Evolutionary conservation across 2,888 invertebrate species (phyloP).

Genomic region (Linnaemya tessellans): DNA sequence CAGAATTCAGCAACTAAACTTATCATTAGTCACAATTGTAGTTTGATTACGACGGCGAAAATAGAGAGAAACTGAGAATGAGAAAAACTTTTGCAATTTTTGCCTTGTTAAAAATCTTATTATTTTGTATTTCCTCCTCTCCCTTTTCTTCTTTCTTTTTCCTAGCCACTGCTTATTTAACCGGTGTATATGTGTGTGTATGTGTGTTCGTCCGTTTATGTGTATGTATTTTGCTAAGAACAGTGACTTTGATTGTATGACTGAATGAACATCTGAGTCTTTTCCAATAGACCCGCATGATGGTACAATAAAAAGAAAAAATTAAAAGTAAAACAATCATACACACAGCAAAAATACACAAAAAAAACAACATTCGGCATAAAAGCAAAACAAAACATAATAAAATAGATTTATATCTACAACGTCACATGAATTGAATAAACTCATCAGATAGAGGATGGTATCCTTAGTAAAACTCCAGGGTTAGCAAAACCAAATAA

Average conservation of each 20-base stretch:
- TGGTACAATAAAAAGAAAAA: conserved; percentile 29
- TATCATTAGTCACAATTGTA: conserved; percentile 66
- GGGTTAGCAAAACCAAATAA: too few species aligned
- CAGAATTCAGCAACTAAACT: conserved; percentile 54
- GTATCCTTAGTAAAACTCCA: background rate
- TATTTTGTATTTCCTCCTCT: conserved; percentile 34
- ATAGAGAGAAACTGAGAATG: conserved; percentile 42
- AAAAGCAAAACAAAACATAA: conserved; percentile 34
- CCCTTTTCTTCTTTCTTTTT: background rate
- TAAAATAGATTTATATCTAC: conserved; percentile 58
- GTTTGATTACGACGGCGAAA: conserved; percentile 61
- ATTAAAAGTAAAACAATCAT: conserved; percentile 1
- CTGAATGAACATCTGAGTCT: conserved; percentile 63
- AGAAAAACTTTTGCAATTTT: conserved; percentile 54
- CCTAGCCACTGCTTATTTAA: background rate
- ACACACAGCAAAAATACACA: conserved; percentile 2
- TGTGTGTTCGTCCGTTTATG: background rate
- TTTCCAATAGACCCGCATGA: conserved; percentile 63
- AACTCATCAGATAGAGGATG: conserved; percentile 42
- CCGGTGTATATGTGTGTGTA: background rate
- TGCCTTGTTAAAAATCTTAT: conserved; percentile 62
- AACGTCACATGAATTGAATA: conserved; percentile 62
- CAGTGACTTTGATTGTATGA: conserved; percentile 56
- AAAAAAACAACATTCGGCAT: conserved; percentile 11
- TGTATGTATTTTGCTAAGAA: background rate